Conservation (phyloP, 2,888 invertebrate genomes). For the Hypsopygia costalis region DNA sequence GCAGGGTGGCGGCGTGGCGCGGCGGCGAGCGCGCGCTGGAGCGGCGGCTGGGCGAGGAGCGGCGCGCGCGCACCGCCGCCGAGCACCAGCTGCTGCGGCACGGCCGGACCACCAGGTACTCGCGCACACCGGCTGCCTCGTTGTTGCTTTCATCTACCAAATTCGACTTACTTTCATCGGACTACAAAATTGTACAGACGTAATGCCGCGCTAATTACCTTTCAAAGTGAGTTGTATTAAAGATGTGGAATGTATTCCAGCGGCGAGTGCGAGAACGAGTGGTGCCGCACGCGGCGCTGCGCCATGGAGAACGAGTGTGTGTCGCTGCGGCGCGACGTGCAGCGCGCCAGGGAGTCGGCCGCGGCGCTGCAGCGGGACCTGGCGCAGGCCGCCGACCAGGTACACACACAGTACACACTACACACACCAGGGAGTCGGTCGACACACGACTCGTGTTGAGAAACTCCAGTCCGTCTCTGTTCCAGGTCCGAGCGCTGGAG, state of each 20-base stretch:
- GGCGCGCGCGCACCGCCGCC: slow-evolving; percentile 85
- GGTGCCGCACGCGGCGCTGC: slow-evolving; percentile 81
- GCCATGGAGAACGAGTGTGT: slow-evolving; percentile 60
- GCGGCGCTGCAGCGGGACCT: slow-evolving; percentile 47
- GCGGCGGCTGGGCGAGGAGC: slow-evolving; percentile 91
- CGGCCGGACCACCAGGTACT: slow-evolving; percentile 25
- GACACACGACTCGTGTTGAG: too few relatives aligned
- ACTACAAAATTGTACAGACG: too few relatives aligned
- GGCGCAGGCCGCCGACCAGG: slow-evolving; percentile 48
- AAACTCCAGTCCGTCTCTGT: too few relatives aligned
- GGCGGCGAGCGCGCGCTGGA: slow-evolving; percentile 86
- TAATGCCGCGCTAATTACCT: too few relatives aligned
- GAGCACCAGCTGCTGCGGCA: slow-evolving; percentile 85
- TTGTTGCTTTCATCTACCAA: too few relatives aligned
- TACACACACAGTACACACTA: slow-evolving; percentile 19
- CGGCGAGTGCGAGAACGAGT: slow-evolving; percentile 59
- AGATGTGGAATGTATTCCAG: slow-evolving; percentile 21
- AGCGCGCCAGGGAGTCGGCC: slow-evolving; percentile 42
- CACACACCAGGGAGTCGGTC: not conserved
- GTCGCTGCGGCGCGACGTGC: slow-evolving; percentile 77
- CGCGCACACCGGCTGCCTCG: slow-evolving; percentile 13
- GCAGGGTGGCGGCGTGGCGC: slow-evolving; percentile 74
- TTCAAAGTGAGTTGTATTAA: too few relatives aligned
- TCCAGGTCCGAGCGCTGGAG: slow-evolving; percentile 10
- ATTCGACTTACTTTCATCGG: too few relatives aligned